These are phyloP conservation scores for Druceiella hillmani DNA, from an alignment of 2,888 invertebrate species.

Conservation along the genomic window DNA sequence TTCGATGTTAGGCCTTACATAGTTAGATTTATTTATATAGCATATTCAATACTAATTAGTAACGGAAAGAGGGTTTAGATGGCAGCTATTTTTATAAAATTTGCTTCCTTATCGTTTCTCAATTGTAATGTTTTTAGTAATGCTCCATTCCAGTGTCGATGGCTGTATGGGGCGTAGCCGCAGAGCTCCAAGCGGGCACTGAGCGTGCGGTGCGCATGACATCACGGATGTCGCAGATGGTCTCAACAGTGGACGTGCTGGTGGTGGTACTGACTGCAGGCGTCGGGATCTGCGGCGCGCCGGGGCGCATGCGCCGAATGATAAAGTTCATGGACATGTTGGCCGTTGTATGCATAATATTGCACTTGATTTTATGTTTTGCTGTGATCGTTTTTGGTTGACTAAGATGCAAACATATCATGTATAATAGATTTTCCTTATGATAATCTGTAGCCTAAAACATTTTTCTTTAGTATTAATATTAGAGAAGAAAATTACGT, in stretches of 20 bases:
- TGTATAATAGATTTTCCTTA: conserved; percentile 7
- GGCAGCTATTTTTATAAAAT: too few species aligned
- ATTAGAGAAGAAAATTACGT: too few species aligned
- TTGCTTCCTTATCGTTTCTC: too few species aligned
- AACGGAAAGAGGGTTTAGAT: too few species aligned
- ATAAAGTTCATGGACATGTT: conserved; percentile 47
- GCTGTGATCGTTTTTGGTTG: not conserved
- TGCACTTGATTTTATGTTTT: too few species aligned
- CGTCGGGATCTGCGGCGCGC: conserved; percentile 49
- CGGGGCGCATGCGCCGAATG: conserved; percentile 46
- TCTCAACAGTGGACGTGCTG: conserved; percentile 51
- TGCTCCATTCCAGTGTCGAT: conserved; percentile 34
- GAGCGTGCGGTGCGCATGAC: conserved; percentile 50
- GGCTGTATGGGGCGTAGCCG: conserved; percentile 45
- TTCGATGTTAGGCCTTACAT: too few species aligned
- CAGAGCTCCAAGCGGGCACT: conserved; percentile 50
- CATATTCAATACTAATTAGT: too few species aligned
- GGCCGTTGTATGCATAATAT: too few species aligned
- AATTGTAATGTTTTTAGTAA: too few species aligned
- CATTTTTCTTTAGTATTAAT: too few species aligned
- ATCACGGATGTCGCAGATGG: conserved; percentile 50
- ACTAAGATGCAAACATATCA: not conserved
- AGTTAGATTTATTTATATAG: too few species aligned
- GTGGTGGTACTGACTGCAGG: conserved; percentile 50
- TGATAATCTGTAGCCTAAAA: too few species aligned